phyloP scores from a whole-genome alignment of 2,113 vertebrate species.

The Oreochromis aureus region DNA sequence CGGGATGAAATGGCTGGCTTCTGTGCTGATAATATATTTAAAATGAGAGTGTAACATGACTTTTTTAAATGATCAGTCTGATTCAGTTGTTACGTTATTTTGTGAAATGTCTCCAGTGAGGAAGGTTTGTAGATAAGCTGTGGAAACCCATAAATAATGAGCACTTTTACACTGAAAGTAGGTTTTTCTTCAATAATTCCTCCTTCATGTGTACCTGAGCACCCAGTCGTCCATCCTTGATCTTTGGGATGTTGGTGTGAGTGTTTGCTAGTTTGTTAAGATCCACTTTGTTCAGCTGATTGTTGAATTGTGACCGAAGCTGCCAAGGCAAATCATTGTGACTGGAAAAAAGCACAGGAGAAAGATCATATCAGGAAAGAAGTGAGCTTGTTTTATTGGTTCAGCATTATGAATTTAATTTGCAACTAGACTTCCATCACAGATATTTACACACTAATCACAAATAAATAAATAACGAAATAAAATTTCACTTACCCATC shows the following conservation, averaged over 20 bases:
- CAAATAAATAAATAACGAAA: not conserved
- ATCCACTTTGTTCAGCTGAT: conserved; percentile 74
- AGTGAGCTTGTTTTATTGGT: not conserved
- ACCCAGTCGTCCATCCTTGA: conserved; percentile 76
- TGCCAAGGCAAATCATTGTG: conserved; percentile 95
- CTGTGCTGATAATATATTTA: not conserved
- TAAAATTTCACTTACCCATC: conserved; percentile 76
- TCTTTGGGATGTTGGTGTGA: conserved; percentile 92
- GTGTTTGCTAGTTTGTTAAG: conserved; percentile 71
- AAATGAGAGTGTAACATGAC: not conserved
- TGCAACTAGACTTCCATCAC: not conserved
- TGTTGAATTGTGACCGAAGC: conserved; percentile 78
- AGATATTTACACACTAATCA: not conserved
- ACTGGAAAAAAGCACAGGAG: conserved; percentile 53
- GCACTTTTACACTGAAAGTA: not conserved
- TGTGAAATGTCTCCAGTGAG: not conserved
- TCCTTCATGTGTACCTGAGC: conserved; percentile 78
- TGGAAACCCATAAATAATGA: not conserved
- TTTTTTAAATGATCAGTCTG: not conserved
- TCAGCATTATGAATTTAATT: not conserved
- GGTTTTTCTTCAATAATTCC: not conserved
- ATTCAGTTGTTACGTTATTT: not conserved
- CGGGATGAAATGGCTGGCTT: not conserved
- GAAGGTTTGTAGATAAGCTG: not conserved
- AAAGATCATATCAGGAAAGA: not conserved